Conservation (phyloP, 2,113 vertebrate genomes). For the Tachysurus fulvidraco region DNA sequence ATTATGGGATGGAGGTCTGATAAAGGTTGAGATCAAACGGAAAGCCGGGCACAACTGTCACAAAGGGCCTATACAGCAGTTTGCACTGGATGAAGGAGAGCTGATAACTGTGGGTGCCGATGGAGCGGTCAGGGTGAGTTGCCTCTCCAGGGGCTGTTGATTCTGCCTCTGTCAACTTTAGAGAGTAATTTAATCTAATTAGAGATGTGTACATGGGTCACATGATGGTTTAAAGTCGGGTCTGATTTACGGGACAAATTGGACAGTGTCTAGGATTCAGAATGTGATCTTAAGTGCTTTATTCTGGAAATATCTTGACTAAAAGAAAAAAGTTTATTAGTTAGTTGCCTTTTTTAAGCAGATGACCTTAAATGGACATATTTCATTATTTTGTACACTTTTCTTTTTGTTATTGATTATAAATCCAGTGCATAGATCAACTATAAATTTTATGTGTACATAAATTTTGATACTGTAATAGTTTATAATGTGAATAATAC, state of each 20-base stretch:
- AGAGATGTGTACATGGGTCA: too few relatives aligned
- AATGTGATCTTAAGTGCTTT: background rate
- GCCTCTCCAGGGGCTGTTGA: background rate
- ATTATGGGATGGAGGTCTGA: constrained; percentile 87
- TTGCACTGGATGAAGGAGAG: constrained; percentile 85
- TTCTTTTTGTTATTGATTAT: background rate
- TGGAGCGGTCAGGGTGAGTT: constrained; percentile 82
- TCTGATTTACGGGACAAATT: too few relatives aligned
- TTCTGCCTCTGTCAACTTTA: background rate
- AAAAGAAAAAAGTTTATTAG: background rate
- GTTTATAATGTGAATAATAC: background rate
- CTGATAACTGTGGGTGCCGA: constrained; percentile 85
- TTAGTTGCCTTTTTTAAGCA: too few relatives aligned
- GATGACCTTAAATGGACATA: too few relatives aligned
- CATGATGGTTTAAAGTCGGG: too few relatives aligned
- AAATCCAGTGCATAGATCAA: background rate
- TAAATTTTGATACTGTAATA: too few relatives aligned
- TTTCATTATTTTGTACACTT: too few relatives aligned
- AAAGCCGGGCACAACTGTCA: constrained; percentile 77
- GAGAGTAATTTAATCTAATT: background rate
- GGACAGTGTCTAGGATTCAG: too few relatives aligned
- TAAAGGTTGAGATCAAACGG: constrained; percentile 87
- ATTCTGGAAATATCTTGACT: background rate
- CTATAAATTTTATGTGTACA: background rate
- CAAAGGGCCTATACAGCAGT: constrained; percentile 78